phyloP scores from a whole-genome alignment of 2,113 vertebrate genomes.

The Pelmatolapia mariae region DNA sequence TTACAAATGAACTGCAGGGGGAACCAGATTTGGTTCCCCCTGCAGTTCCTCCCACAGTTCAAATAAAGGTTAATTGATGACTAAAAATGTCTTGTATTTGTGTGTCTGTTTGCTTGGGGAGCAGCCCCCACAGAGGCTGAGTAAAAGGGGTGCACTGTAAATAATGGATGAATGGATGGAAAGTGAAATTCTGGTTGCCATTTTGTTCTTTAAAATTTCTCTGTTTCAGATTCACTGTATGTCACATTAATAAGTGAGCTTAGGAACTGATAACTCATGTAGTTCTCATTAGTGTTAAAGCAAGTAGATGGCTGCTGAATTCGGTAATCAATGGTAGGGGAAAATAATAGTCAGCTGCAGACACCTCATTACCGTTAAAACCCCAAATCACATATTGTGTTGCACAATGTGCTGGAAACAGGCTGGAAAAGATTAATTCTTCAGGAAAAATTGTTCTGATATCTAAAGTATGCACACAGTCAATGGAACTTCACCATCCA shows the following conservation, averaged over 20 bases:
- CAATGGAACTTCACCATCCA: not conserved
- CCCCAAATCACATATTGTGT: not conserved
- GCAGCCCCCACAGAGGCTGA: not conserved
- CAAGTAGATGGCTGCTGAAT: not conserved
- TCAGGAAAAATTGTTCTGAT: not conserved
- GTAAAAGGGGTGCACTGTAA: not conserved
- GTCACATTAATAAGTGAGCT: not conserved
- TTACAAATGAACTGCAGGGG: not conserved
- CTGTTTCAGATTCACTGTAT: not conserved
- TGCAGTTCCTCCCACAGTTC: not conserved
- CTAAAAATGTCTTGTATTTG: not conserved
- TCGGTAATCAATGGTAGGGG: not conserved
- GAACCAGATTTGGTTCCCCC: not conserved
- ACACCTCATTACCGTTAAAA: not conserved
- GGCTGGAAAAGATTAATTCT: not conserved
- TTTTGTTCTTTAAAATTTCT: not conserved
- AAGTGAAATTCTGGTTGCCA: not conserved
- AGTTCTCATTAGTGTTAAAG: not conserved
- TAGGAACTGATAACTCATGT: not conserved
- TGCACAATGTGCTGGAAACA: not conserved
- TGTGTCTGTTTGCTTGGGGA: not conserved
- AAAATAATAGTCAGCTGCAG: not conserved
- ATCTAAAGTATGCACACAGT: not conserved
- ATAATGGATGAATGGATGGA: not conserved
- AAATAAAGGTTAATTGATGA: not conserved